Conservation (phyloP, 2,888 invertebrate genomes). For the Drosophila setosimentum region DNA sequence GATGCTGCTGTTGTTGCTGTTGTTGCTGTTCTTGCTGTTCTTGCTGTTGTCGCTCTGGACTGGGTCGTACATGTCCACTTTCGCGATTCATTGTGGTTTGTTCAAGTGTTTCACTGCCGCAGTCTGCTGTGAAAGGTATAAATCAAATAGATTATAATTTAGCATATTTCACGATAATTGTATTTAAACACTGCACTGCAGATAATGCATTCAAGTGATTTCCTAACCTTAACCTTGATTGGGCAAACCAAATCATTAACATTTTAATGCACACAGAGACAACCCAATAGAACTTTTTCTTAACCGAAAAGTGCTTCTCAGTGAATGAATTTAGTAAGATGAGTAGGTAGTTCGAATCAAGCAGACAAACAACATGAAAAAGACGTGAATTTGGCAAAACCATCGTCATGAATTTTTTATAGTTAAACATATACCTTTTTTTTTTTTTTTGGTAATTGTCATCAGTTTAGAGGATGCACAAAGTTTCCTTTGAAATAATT, state of each 20-base stretch:
- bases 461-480: neutral
- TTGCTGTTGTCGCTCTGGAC: conserved; percentile 10
- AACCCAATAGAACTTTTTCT: neutral
- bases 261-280: no score
- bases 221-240: neutral
- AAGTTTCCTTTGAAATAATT: neutral
- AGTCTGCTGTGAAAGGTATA: conserved; percentile 5
- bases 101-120: neutral
- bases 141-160: neutral
- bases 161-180: neutral
- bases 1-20: neutral
- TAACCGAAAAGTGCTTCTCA: neutral
- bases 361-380: no score
- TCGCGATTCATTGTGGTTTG: conserved; percentile 13
- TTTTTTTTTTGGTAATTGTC: neutral
- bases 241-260: neutral
- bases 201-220: neutral
- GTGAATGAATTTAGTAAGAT: neutral
- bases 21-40: conserved; percentile 7
- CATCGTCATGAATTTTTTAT: no score
- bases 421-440: no score
- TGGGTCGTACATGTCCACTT: neutral
- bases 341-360: no score
- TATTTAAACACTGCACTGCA: neutral
- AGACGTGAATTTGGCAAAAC: no score